phyloP scores from a whole-genome alignment of 2,888 invertebrate species.

The Eupeodes latifasciatus region DNA sequence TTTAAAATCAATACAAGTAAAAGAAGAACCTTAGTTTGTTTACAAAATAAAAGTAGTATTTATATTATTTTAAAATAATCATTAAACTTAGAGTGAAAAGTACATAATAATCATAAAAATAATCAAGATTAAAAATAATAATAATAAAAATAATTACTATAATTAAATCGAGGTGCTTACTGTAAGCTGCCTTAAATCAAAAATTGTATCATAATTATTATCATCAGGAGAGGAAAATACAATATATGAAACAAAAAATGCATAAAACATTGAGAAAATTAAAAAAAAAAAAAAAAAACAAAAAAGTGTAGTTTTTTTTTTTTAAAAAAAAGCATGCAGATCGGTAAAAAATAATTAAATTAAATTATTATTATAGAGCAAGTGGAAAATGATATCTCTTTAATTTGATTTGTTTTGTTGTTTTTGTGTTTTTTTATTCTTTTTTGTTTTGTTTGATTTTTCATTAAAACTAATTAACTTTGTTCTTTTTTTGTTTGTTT shows the following conservation, averaged over 20 bases:
- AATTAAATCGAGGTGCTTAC: conserved; percentile 63
- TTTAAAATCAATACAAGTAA: conserved; percentile 58
- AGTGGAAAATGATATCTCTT: conserved; percentile 46
- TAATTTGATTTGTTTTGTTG: conserved; percentile 47
- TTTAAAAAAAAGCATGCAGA: not conserved
- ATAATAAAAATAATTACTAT: conserved; percentile 52
- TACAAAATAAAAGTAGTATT: conserved; percentile 40
- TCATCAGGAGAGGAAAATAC: conserved; percentile 15
- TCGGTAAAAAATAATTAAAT: conserved; percentile 21
- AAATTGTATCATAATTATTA: conserved; percentile 26
- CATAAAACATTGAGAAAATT: conserved; percentile 28
- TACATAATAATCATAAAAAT: conserved; percentile 21
- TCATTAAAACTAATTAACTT: conserved; percentile 76
- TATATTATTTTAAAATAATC: conserved; percentile 20
- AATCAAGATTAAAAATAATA: conserved; percentile 36
- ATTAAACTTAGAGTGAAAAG: conserved; percentile 62
- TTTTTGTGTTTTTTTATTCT: conserved; percentile 34
- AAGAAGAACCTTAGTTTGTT: conserved; percentile 59
- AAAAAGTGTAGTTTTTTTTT: too few species aligned
- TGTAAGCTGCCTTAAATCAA: conserved; percentile 63
- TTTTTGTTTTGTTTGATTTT: conserved; percentile 40
- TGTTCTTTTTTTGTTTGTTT: conserved; percentile 7
- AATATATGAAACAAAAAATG: conserved; percentile 18
- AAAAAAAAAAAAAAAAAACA: not conserved
- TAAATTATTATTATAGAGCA: conserved; percentile 13